A percentile compares a stretch with the other conserved stretches of the same genome.
phyloP scores from a whole-genome alignment of 2,797 vertebrate species.

The Rhincodon typus region DNA sequence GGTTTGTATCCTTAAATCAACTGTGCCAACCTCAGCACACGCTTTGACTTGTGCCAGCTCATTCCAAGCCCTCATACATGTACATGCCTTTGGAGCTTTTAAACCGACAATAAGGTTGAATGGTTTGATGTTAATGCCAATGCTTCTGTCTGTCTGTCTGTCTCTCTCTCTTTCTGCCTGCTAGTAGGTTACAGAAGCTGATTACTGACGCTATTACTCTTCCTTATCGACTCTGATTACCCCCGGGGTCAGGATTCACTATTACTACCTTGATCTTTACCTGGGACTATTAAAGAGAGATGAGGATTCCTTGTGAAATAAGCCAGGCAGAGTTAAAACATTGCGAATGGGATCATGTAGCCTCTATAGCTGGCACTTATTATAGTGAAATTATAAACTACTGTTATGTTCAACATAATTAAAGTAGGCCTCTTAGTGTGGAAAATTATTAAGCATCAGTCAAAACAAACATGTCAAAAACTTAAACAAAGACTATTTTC shows the following conservation, averaged over 20 bases:
- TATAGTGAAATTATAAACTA: background rate
- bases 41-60: background rate
- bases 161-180: background rate
- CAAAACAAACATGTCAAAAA: background rate
- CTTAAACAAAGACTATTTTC: background rate
- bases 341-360: background rate
- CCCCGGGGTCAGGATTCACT: background rate
- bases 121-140: background rate
- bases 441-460: background rate
- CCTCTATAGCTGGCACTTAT: background rate
- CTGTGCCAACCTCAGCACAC: background rate
- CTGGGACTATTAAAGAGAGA: background rate
- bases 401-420: background rate
- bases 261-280: background rate
- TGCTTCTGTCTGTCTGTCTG: background rate
- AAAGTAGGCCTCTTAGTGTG: background rate
- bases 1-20: background rate
- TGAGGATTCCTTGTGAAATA: background rate
- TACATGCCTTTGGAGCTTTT: background rate
- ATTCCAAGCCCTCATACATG: background rate
- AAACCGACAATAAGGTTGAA: background rate
- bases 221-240: background rate
- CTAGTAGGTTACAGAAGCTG: background rate
- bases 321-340: background rate
- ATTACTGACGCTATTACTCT: background rate